Percentiles rank a stretch among this genome's conserved stretches.
These are phyloP conservation scores for Nesidiocoris tenuis DNA, from an alignment of 2,888 invertebrate species.

Conservation along the genomic window DNA sequence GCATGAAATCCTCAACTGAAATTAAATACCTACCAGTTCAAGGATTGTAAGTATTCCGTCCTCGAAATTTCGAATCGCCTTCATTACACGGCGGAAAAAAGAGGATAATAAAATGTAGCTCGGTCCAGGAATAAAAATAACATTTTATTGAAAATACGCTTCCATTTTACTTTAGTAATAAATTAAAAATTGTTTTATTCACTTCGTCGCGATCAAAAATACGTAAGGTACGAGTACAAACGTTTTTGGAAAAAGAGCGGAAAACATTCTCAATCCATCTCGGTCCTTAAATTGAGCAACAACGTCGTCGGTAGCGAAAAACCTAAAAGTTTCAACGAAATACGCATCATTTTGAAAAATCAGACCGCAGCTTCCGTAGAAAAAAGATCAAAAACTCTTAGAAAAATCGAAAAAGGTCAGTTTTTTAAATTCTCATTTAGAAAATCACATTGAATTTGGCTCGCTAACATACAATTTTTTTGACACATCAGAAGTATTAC, in stretches of 20 bases:
- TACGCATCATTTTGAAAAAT: slow-evolving; percentile 1
- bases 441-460: slow-evolving; percentile 32
- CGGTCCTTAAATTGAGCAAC: slow-evolving; percentile 37
- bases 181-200: slow-evolving; percentile 34
- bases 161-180: slow-evolving; percentile 38
- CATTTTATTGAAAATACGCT: slow-evolving; percentile 42
- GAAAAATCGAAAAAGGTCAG: slow-evolving; percentile 11
- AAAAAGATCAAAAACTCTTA: neutral
- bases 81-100: no score
- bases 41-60: no score
- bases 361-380: neutral
- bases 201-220: slow-evolving; percentile 10
- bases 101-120: neutral
- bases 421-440: slow-evolving; percentile 6
- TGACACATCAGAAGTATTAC: slow-evolving; percentile 15
- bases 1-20: no score
- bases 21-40: no score
- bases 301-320: neutral
- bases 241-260: slow-evolving; percentile 7
- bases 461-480: slow-evolving; percentile 13
- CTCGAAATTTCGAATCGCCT: no score
- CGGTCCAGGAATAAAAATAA: slow-evolving; percentile 39
- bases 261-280: neutral
- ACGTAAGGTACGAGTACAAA: slow-evolving; percentile 23
- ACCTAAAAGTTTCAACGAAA: neutral